Evolutionary conservation across 2,888 invertebrate species (phyloP).

Genomic region (Fragum whitleyi): DNA sequence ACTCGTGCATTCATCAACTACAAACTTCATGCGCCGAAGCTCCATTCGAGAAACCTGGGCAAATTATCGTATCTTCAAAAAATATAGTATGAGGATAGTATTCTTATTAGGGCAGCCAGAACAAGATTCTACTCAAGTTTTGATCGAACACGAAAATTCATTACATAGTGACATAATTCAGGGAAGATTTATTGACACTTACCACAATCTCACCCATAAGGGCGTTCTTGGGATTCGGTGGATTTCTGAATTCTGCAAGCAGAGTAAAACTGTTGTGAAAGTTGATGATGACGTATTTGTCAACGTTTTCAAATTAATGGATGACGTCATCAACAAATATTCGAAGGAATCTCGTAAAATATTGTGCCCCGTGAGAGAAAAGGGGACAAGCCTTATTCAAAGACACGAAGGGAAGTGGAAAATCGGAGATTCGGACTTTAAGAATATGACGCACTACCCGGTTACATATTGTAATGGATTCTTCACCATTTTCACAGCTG

Average conservation of each 20-base stretch:
- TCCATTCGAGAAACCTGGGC: slow-evolving; percentile 78
- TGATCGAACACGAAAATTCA: slow-evolving; percentile 74
- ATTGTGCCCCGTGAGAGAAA: slow-evolving; percentile 70
- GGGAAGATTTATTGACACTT: slow-evolving; percentile 76
- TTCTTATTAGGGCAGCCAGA: slow-evolving; percentile 73
- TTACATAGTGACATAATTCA: slow-evolving; percentile 77
- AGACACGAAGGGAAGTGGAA: slow-evolving; percentile 74
- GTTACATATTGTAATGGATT: slow-evolving; percentile 82
- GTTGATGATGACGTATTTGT: slow-evolving; percentile 80
- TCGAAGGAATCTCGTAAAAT: slow-evolving; percentile 65
- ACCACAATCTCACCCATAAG: slow-evolving; percentile 78
- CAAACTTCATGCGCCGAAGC: slow-evolving; percentile 70
- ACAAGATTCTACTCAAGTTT: slow-evolving; percentile 63
- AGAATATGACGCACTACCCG: slow-evolving; percentile 76
- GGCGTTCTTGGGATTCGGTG: slow-evolving; percentile 76
- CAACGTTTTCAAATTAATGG: slow-evolving; percentile 74
- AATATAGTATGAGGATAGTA: slow-evolving; percentile 67
- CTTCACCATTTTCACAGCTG: slow-evolving; percentile 75
- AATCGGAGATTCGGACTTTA: slow-evolving; percentile 73
- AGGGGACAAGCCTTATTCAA: slow-evolving; percentile 73
- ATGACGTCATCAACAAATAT: slow-evolving; percentile 67
- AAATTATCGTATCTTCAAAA: slow-evolving; percentile 65
- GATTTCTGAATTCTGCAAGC: slow-evolving; percentile 73
- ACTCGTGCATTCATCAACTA: slow-evolving; percentile 73
- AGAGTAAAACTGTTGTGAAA: slow-evolving; percentile 74